A percentile compares a stretch with the other conserved stretches of the same genome.
phyloP scores from a whole-genome alignment of 2,797 vertebrate species.

The Decapterus maruadsi region DNA sequence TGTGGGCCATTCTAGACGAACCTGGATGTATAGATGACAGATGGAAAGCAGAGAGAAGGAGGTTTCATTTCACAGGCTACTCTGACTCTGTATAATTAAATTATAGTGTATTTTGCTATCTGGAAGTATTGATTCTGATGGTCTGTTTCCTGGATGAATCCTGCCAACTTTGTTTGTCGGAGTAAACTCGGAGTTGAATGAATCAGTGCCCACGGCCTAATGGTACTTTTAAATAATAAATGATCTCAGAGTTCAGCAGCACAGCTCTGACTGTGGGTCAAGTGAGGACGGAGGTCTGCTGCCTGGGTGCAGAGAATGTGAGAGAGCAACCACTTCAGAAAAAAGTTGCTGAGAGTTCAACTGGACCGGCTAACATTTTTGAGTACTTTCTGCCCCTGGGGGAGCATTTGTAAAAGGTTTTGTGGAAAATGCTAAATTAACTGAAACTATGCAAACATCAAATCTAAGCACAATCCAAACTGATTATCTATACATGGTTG shows the following conservation, averaged over 20 bases:
- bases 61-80: not conserved
- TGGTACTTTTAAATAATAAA: not conserved
- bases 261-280: not conserved
- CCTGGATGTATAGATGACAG: slow-evolving; percentile 78
- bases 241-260: not conserved
- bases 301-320: not conserved
- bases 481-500: too few relatives aligned
- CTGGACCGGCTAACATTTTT: not conserved
- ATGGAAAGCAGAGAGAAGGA: not conserved
- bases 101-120: not conserved
- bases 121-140: not conserved
- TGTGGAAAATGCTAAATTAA: not conserved
- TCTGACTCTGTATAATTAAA: not conserved
- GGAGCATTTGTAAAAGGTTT: not conserved
- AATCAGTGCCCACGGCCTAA: not conserved
- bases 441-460: not conserved
- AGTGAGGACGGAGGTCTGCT: slow-evolving; percentile 6
- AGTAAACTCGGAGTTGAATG: not conserved
- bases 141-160: slow-evolving; percentile 1
- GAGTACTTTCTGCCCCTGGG: not conserved
- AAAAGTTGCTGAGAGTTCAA: not conserved
- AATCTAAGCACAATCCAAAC: too few relatives aligned
- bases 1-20: slow-evolving; percentile 98
- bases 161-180: not conserved
- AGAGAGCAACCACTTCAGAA: not conserved